Conservation (phyloP, 2,113 vertebrate genomes). For the Pterocles orientalis region DNA sequence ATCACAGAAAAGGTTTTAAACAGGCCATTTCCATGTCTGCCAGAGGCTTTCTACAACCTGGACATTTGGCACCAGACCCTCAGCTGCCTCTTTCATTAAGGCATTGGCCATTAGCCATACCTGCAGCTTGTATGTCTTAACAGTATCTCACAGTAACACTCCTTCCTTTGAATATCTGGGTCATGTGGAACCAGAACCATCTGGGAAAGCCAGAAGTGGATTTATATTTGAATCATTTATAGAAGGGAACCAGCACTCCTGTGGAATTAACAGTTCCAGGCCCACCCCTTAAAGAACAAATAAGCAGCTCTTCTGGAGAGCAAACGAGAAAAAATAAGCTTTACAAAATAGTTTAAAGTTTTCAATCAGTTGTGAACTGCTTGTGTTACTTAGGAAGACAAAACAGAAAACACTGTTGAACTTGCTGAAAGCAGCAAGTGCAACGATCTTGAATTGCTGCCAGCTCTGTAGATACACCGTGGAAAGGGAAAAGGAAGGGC, state of each 20-base stretch:
- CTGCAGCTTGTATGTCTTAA: not conserved
- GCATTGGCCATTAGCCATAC: not conserved
- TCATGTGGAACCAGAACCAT: not conserved
- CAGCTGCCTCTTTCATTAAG: not conserved
- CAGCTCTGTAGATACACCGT: not conserved
- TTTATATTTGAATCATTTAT: not conserved
- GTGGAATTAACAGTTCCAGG: not conserved
- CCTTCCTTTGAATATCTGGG: not conserved
- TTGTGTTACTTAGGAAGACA: not conserved
- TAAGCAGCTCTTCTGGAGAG: not conserved
- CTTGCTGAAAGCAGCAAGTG: not conserved
- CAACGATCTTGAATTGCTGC: not conserved
- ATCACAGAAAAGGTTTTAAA: not conserved
- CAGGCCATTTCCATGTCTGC: not conserved
- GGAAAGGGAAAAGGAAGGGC: not conserved
- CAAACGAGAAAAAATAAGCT: not conserved
- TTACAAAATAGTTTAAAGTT: no score
- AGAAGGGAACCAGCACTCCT: not conserved
- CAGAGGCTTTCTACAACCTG: not conserved
- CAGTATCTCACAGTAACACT: accelerated
- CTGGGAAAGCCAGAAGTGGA: not conserved
- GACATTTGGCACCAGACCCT: not conserved
- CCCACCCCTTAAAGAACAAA: not conserved
- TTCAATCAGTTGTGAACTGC: not conserved
- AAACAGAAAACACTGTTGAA: not conserved